phyloP scores from a whole-genome alignment of 2,888 invertebrate species.

The Lamproptera curius region DNA sequence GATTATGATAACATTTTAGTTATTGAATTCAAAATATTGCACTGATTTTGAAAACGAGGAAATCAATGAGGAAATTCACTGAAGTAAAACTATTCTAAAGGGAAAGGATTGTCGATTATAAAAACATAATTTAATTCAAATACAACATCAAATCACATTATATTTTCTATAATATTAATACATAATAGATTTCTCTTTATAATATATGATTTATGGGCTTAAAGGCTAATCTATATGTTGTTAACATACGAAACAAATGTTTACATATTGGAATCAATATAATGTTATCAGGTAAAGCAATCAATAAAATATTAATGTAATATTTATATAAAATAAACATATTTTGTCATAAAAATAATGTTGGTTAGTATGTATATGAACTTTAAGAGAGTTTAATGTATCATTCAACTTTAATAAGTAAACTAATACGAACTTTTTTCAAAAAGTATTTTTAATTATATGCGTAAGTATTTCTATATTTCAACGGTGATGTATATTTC shows the following conservation, averaged over 20 bases:
- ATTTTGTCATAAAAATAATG: no score
- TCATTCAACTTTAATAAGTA: no score
- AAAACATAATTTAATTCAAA: constrained; percentile 75
- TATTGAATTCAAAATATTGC: no score
- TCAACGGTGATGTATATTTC: no score
- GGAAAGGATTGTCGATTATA: constrained; percentile 70
- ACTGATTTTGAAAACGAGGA: no score
- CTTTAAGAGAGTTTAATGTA: no score
- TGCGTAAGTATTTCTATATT: no score
- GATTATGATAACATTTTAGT: no score
- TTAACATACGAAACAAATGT: constrained; percentile 35
- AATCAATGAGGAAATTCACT: constrained; percentile 17
- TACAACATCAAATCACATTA: constrained; percentile 79
- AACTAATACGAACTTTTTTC: no score
- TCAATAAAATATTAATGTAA: constrained; percentile 25
- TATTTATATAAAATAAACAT: no score
- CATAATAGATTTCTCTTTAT: constrained; percentile 62
- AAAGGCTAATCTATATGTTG: constrained; percentile 49
- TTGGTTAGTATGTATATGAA: no score
- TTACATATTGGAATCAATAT: neutral
- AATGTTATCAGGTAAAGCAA: neutral
- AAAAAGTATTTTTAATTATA: no score
- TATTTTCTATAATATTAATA: constrained; percentile 74
- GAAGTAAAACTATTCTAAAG: constrained; percentile 34
- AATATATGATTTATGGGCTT: constrained; percentile 54